Evolutionary conservation across 2,797 vertebrate species (phyloP), one percentile per base, ranked within the genome.

Genomic region (Florisuga fusca): DNA sequence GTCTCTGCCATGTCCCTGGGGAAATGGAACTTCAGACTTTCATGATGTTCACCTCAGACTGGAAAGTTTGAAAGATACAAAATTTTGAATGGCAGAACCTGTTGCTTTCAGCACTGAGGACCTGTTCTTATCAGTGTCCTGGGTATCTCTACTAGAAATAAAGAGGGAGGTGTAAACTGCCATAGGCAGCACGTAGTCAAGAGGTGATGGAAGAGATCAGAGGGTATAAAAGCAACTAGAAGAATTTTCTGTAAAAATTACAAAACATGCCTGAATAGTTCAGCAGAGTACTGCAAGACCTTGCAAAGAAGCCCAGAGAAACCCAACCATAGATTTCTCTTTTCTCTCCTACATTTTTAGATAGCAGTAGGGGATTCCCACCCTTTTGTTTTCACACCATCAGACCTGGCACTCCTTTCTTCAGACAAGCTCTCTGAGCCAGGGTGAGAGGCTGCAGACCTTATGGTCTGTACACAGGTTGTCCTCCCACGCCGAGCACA

Each of bases 401-500:
- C 69, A 83, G 21, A 51, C 15, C 53, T 38, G 38, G 10, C 43
- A 10, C 21, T 83, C 21, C 54, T 74, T 61, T 13, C 50, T 75
- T 64, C 41, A 2, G 4, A 13, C 16, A 41, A 43, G 23, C 3
- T 23, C 19, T 19, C 55, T 80, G 14, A 31, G 50, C 33, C 54
- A 23, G 23, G 17, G 12, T 25, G 46, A 59, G 51, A 78, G 43
- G 31, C 45, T 82, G 50, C 68, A 74, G 48, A 8, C 26, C 0
- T 1, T 23, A 19, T 15, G 7, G 41, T 41, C 38, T 41, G 68
- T 33, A 57, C 0, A 0, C 41, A 27, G 77, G 17, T 29, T 86
- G 22, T 54, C 38, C 8, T 5, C 51, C 34, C 8, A 3, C 12
- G 20, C 48, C 10, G 14, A 74, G 54, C 68, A 23, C 12, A 38